These are phyloP conservation scores for Aphaenogaster floridana DNA, from an alignment of 1,140 invertebrate species.

Conservation along the genomic window DNA sequence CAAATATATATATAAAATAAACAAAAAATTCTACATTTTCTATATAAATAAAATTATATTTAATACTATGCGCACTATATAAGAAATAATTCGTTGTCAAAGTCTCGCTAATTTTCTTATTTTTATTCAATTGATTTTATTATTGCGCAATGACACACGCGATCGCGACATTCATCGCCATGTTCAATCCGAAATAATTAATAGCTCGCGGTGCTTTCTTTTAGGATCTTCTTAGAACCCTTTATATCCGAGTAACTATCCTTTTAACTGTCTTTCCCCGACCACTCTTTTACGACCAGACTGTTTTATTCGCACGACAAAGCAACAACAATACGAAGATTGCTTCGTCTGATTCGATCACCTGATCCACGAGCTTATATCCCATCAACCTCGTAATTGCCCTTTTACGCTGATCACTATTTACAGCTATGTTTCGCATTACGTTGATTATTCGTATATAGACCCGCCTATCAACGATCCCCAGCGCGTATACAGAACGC, in stretches of 20 bases:
- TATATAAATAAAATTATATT: background rate
- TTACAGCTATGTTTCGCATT: constrained; percentile 73
- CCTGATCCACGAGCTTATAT: constrained; percentile 15
- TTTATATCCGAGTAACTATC: constrained; percentile 20
- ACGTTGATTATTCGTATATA: constrained; percentile 73
- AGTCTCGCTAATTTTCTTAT: constrained; percentile 3
- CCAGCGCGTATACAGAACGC: constrained; percentile 1
- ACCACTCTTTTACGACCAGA: constrained; percentile 19
- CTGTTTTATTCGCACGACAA: constrained; percentile 52
- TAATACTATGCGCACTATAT: too few relatives aligned
- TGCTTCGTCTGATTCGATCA: constrained; percentile 18
- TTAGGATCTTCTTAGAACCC: background rate
- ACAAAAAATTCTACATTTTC: background rate
- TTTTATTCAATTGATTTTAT: background rate
- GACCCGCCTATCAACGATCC: background rate
- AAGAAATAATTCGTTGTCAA: too few relatives aligned
- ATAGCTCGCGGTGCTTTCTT: constrained; percentile 28
- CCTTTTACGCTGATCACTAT: constrained; percentile 77
- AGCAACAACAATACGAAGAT: constrained; percentile 45
- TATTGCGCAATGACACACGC: background rate
- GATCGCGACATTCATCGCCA: constrained; percentile 17
- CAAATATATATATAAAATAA: background rate
- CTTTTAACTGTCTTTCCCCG: constrained; percentile 29
- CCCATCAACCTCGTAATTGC: constrained; percentile 43
- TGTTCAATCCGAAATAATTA: constrained; percentile 41